Evolutionary conservation across 2,888 invertebrate species (phyloP), one percentile per base, ranked within the genome.

Genomic region (Scelioninae gen. 1): DNA sequence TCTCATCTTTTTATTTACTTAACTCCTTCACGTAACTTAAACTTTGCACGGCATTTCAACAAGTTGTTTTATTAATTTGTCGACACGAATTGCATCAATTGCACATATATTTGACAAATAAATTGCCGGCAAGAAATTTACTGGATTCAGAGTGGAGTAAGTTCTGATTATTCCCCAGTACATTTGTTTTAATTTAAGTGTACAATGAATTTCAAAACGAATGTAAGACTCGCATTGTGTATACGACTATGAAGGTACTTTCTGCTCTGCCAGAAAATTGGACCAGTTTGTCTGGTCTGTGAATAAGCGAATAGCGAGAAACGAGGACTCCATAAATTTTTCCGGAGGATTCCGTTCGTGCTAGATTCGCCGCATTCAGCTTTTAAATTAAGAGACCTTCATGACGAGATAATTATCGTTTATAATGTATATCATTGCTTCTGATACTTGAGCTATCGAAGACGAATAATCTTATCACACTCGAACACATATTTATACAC

Each of bases 241-340:
- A 60, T 66, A 79, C 68, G 71, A 66, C 79, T 79, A 60, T 76
- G 79, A 72, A 66, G 80, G 63, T 56, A 80, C 80, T 83, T 80
- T 74, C 81, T 29, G 71, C 69, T 47, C 63, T 78, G 84, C 84
- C 81, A 78, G 84, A 84, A 84, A 84, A 84, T 84, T 84, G 81
- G 84, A 84, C 81, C 81, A 77, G 84, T 84, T 84, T 84, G 84
- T 81, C 84, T 78, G 81, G 81, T 43, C 74, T n/a, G 81, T 78
- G 84, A 84, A 84, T 78, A 81, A 84, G 81, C 84, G 84, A 74
- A 77, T 53, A 72, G 68, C 81, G 81, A 81, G 84, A 77, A 81
- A 81, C 74, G 84, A 71, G 84, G 81, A 81, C 81, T 84, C 81
- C 81, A 84, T 84, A 84, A 84, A 84, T 84, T 84, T 84, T 84